Conservation (phyloP, 2,797 vertebrate species). For the Chromobotia macracanthus region DNA sequence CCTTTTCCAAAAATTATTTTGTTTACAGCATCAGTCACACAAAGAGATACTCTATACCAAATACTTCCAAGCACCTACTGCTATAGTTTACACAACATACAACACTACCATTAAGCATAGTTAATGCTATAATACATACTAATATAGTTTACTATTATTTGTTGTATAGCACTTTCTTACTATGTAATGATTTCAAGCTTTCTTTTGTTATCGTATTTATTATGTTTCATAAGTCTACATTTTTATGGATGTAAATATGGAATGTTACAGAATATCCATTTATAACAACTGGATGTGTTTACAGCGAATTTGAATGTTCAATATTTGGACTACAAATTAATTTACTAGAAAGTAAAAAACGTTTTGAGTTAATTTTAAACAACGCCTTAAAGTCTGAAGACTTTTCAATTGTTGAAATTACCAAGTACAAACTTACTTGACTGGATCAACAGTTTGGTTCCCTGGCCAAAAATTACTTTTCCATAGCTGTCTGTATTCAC, state of each 20-base stretch:
- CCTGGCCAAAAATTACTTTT: constrained; percentile 48
- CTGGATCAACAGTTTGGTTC: constrained; percentile 39
- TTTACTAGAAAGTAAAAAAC: too few relatives aligned
- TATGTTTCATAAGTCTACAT: too few relatives aligned
- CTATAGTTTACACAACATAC: neutral
- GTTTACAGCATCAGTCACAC: constrained; percentile 49
- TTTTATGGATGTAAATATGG: neutral
- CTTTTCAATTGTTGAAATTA: neutral
- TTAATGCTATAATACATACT: neutral
- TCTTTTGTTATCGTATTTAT: too few relatives aligned
- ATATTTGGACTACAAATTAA: too few relatives aligned
- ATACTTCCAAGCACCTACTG: constrained; percentile 7
- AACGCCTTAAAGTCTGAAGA: neutral
- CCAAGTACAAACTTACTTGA: constrained; percentile 43
- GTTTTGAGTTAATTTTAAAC: too few relatives aligned
- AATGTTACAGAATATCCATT: neutral
- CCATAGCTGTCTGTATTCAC: constrained; percentile 30
- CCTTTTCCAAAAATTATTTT: constrained; percentile 55
- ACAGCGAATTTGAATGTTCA: too few relatives aligned
- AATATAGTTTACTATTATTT: too few relatives aligned
- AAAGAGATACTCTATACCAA: constrained; percentile 30
- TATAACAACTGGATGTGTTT: neutral
- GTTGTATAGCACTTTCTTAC: too few relatives aligned
- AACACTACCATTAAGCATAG: neutral
- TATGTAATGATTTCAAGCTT: neutral